These are phyloP conservation scores for Drosophila helvetica DNA, from an alignment of 2,888 invertebrate genomes.

Conservation along the genomic window DNA sequence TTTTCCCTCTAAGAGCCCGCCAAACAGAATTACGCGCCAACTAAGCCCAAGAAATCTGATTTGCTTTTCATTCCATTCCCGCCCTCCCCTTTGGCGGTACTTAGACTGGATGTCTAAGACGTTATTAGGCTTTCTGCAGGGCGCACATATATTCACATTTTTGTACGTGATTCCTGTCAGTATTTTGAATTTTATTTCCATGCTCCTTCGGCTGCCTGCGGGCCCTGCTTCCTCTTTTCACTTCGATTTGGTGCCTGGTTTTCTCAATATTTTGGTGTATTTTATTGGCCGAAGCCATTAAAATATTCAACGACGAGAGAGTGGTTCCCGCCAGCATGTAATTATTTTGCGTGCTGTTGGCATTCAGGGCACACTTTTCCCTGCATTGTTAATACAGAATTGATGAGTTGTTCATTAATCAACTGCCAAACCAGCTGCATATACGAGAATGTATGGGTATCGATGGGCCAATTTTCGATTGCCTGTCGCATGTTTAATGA, in stretches of 20 bases:
- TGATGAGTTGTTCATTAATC: conserved; percentile 57
- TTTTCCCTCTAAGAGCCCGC: conserved; percentile 53
- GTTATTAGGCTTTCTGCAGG: conserved; percentile 22
- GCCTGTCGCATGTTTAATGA: conserved; percentile 17
- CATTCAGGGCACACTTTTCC: conserved; percentile 54
- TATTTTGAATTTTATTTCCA: conserved; percentile 37
- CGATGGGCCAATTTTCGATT: conserved; percentile 14
- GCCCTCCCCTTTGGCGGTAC: background rate
- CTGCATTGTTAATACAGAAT: conserved; percentile 50
- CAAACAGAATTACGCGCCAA: conserved; percentile 67
- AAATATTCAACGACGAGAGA: conserved; percentile 7
- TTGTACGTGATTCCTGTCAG: conserved; percentile 59
- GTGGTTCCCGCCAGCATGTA: conserved; percentile 7
- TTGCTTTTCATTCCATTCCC: conserved; percentile 38
- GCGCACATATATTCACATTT: conserved; percentile 36
- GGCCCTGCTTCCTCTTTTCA: conserved; percentile 29
- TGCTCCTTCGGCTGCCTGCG: conserved; percentile 12
- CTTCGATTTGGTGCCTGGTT: conserved; percentile 39
- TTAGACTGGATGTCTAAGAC: conserved; percentile 9
- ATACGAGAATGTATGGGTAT: background rate
- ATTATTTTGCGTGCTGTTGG: conserved; percentile 53
- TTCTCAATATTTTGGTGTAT: conserved; percentile 10
- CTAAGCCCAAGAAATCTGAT: conserved; percentile 72
- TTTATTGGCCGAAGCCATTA: background rate
- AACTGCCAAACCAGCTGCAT: conserved; percentile 8